Percentiles rank a stretch among this genome's conserved stretches.
Conservation (phyloP, 2,797 vertebrate genomes). For the Manis pentadactyla region DNA sequence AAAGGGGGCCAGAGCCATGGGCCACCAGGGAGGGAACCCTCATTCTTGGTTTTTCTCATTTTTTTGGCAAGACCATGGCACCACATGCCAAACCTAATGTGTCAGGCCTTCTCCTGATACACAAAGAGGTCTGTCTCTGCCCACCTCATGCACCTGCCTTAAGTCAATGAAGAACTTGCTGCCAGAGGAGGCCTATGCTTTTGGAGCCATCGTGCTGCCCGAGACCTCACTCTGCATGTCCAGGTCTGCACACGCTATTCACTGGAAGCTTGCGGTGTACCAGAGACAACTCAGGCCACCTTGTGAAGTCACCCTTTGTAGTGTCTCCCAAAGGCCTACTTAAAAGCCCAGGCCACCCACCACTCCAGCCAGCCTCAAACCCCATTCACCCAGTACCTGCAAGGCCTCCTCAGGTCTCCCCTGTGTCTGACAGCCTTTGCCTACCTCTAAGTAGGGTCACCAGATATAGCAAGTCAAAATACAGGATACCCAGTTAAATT, state of each 20-base stretch:
- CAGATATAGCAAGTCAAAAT: constrained; percentile 5
- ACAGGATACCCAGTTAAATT: not conserved
- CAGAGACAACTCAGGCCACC: not conserved
- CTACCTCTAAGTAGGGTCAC: not conserved
- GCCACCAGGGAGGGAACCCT: constrained; percentile 60
- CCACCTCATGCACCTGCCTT: constrained; percentile 50
- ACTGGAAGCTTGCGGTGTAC: not conserved
- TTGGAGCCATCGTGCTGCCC: not conserved
- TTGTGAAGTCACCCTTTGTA: not conserved
- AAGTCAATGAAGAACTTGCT: constrained; percentile 4
- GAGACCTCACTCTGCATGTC: not conserved
- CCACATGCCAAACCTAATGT: constrained; percentile 66
- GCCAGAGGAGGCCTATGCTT: not conserved
- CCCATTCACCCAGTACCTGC: not conserved
- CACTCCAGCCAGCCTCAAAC: not conserved
- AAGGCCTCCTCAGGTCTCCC: not conserved
- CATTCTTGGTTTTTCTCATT: constrained; percentile 61
- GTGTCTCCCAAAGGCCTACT: not conserved
- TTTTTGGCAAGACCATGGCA: constrained; percentile 66
- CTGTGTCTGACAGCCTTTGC: not conserved
- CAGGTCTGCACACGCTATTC: not conserved
- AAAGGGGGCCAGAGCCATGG: not conserved
- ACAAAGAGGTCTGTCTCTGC: constrained; percentile 69
- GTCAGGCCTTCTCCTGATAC: constrained; percentile 69
- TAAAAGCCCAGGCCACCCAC: not conserved